Conservation (phyloP, 2,113 vertebrate species). For the Eptesicus fuscus region DNA sequence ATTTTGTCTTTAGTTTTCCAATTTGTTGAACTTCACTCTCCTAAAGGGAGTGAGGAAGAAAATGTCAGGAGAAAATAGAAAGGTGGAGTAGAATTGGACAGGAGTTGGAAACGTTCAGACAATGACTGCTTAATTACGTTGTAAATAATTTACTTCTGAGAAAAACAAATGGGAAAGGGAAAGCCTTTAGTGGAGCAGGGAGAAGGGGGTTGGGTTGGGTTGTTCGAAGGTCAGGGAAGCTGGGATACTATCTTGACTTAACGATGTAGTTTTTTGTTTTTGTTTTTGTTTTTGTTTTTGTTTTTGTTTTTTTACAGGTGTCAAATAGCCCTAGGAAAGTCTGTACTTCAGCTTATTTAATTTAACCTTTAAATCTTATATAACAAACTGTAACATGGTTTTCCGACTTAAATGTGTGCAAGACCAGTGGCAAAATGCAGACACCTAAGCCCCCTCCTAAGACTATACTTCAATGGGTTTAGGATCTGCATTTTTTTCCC, state of each 20-base stretch:
- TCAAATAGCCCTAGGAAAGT: neutral
- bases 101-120: neutral
- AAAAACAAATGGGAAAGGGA: neutral
- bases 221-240: neutral
- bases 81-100: neutral
- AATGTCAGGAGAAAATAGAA: neutral
- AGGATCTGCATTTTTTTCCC: neutral
- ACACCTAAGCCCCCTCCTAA: neutral
- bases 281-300: too few species aligned
- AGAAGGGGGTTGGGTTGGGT: neutral
- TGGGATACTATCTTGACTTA: neutral
- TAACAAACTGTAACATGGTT: neutral
- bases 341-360: neutral
- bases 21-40: neutral
- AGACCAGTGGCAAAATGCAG: neutral
- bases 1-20: slow-evolving; percentile 17
- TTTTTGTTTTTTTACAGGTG: neutral
- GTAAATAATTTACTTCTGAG: slow-evolving; percentile 36
- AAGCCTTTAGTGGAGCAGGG: neutral
- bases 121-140: neutral
- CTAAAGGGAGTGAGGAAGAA: neutral
- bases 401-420: neutral
- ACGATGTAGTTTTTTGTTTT: neutral
- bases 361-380: neutral
- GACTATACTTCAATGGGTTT: neutral